Evolutionary conservation across 2,797 vertebrate species (phyloP).

Genomic region (Triplophysa yarkandensis): DNA sequence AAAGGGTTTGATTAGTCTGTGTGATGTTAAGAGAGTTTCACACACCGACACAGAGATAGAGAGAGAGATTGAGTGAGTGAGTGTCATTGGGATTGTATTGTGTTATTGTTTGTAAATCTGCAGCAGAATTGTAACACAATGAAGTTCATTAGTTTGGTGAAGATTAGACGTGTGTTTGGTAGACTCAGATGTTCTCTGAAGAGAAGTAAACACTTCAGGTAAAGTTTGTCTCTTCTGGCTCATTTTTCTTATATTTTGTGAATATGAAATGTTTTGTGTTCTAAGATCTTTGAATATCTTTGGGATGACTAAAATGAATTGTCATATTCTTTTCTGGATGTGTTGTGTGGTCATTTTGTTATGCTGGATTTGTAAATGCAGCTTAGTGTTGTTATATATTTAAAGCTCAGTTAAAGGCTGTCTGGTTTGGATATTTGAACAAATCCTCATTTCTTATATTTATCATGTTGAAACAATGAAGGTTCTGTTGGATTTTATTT

Average conservation of each 20-base stretch:
- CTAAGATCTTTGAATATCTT: no score
- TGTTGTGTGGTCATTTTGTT: neutral
- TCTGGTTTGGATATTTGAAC: neutral
- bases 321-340: neutral
- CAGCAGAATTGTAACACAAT: neutral
- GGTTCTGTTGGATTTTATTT: neutral
- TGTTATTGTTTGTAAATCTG: neutral
- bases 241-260: no score
- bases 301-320: neutral
- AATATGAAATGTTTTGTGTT: no score
- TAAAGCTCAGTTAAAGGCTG: no score
- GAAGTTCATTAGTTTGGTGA: constrained; percentile 26
- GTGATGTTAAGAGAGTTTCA: neutral
- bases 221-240: neutral
- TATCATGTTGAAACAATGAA: neutral
- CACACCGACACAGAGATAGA: neutral
- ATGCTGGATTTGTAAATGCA: no score
- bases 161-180: constrained; percentile 6
- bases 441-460: neutral
- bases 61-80: constrained; percentile 8
- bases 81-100: neutral
- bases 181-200: neutral
- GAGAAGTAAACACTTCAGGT: constrained; percentile 25
- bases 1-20: constrained; percentile 17
- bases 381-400: no score